phyloP scores from a whole-genome alignment of 2,113 vertebrate genomes.

The Naja naja region DNA sequence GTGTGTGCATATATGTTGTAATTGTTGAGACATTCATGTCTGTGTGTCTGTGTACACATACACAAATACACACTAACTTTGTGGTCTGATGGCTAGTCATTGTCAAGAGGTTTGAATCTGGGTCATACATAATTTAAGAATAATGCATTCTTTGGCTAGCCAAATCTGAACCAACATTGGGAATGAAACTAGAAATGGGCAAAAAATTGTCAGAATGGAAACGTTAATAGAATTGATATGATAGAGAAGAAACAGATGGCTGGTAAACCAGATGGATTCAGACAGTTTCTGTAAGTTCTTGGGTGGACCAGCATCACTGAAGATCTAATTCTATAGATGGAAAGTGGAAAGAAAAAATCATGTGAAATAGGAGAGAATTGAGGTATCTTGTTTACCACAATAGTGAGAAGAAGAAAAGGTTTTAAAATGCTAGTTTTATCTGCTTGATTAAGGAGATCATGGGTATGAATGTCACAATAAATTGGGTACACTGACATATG shows the following conservation, averaged over 20 bases:
- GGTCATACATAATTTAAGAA: too few relatives aligned
- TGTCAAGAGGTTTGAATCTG: too few relatives aligned
- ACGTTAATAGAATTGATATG: neutral
- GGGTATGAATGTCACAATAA: neutral
- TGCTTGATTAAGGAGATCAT: neutral
- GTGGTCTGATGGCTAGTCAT: too few relatives aligned
- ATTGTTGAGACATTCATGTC: too few relatives aligned
- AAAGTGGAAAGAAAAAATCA: neutral
- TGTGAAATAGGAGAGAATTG: neutral
- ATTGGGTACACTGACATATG: neutral
- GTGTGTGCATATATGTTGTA: too few relatives aligned
- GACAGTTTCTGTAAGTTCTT: neutral
- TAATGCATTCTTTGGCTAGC: too few relatives aligned
- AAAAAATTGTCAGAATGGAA: neutral
- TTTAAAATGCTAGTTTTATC: neutral
- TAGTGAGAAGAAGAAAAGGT: neutral
- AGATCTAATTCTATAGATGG: neutral
- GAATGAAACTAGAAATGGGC: neutral
- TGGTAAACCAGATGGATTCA: neutral
- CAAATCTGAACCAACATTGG: too few relatives aligned
- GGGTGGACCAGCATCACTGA: neutral
- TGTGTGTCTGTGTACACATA: too few relatives aligned
- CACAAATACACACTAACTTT: too few relatives aligned
- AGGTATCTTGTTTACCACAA: neutral
- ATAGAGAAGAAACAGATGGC: neutral